Evolutionary conservation across 2,888 invertebrate genomes (phyloP).

Genomic region (Andricus curvator): DNA sequence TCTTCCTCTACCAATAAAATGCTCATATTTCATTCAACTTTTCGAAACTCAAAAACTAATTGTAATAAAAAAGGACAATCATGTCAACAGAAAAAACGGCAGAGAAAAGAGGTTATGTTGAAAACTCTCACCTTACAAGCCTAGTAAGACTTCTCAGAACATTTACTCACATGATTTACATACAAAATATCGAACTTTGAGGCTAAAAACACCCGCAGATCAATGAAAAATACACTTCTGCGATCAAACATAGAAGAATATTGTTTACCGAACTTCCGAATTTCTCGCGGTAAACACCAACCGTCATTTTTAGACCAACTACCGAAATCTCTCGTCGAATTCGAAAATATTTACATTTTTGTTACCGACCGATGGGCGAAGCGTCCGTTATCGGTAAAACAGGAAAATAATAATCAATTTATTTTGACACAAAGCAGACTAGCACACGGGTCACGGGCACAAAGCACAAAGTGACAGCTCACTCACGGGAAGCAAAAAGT

Average conservation of each 20-base stretch:
- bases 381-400: not conserved
- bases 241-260: not conserved
- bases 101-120: not conserved
- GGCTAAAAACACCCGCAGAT: not conserved
- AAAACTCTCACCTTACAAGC: constrained; percentile 1
- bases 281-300: not conserved
- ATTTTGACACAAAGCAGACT: too few relatives aligned
- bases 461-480: too few relatives aligned
- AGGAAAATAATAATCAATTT: not conserved
- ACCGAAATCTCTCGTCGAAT: not conserved
- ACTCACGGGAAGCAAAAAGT: too few relatives aligned
- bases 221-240: not conserved
- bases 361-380: not conserved
- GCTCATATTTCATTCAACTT: not conserved
- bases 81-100: not conserved
- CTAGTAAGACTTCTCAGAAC: not conserved
- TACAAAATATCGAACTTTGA: not conserved
- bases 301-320: not conserved
- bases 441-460: too few relatives aligned
- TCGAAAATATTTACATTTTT: not conserved
- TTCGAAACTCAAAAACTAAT: not conserved
- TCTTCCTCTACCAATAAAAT: not conserved
- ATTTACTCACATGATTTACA: not conserved
- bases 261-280: not conserved
- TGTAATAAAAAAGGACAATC: not conserved